phyloP scores from a whole-genome alignment of 2,797 vertebrate species.

The Lateolabrax maculatus region DNA sequence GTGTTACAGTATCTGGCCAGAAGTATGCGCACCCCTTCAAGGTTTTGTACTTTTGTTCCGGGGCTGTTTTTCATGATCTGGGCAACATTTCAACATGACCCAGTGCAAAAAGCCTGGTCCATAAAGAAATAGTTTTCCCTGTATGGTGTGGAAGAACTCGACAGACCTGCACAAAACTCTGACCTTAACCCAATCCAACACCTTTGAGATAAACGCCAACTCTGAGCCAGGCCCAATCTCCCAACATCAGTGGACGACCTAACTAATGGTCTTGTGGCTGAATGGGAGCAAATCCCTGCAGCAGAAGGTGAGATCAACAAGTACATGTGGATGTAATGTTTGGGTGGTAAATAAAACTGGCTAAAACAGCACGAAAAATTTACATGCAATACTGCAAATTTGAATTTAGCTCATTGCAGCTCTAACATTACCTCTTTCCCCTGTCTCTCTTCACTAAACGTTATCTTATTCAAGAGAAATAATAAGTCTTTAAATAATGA shows the following conservation, averaged over 20 bases:
- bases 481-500: background rate
- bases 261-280: background rate
- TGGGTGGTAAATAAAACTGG: background rate
- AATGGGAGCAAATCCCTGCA: constrained; percentile 30
- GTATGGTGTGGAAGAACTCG: background rate
- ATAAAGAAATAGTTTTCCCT: background rate
- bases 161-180: background rate
- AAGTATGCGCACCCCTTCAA: background rate
- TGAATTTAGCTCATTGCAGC: background rate
- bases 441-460: background rate
- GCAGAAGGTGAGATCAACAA: constrained; percentile 22
- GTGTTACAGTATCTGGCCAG: background rate
- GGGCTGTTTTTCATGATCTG: background rate
- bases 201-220: constrained; percentile 5
- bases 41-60: background rate
- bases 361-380: background rate
- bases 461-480: background rate
- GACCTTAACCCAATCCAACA: constrained; percentile 15
- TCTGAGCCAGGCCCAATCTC: constrained; percentile 5
- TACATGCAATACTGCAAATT: background rate
- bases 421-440: background rate
- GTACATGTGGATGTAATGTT: constrained; percentile 6
- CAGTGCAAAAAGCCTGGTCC: background rate
- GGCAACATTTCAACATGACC: background rate
- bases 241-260: background rate